phyloP scores from a whole-genome alignment of 1,140 invertebrate species.

The Drosophila repleta region DNA sequence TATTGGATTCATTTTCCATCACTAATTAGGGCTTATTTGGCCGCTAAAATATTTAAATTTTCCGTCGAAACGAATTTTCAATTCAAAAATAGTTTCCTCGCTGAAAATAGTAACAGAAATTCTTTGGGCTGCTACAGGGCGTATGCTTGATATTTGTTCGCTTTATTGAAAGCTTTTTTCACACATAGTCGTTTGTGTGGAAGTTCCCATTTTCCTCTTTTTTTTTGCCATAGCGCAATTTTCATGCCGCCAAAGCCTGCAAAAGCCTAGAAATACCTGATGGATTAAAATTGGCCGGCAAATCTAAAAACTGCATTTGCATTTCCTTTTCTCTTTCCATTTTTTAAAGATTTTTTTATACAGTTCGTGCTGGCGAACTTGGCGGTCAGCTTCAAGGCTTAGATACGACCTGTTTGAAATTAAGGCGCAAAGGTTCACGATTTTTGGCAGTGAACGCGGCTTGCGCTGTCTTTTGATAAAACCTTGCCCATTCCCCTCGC shows the following conservation, averaged over 20 bases:
- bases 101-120: neutral
- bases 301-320: conserved; percentile 58
- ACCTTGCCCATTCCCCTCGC: neutral
- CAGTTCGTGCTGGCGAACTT: conserved; percentile 34
- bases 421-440: conserved; percentile 40
- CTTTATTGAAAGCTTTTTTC: conserved; percentile 12
- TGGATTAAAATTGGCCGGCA: conserved; percentile 29
- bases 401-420: conserved; percentile 61
- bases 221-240: neutral
- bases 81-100: neutral
- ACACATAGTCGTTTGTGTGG: conserved; percentile 46
- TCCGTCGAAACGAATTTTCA: neutral
- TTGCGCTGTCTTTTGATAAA: conserved; percentile 26
- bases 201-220: conserved; percentile 19
- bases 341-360: conserved; percentile 11
- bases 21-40: too few relatives aligned
- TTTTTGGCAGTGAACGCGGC: conserved; percentile 42
- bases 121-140: conserved; percentile 36
- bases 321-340: conserved; percentile 31
- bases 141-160: conserved; percentile 61
- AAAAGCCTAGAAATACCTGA: conserved; percentile 34
- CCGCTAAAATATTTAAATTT: neutral
- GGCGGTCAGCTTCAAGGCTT: conserved; percentile 55
- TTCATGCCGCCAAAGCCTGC: conserved; percentile 7
- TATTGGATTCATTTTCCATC: too few relatives aligned